Conservation (phyloP, 1,140 invertebrate species). For the Drosophila grimshawi region DNA sequence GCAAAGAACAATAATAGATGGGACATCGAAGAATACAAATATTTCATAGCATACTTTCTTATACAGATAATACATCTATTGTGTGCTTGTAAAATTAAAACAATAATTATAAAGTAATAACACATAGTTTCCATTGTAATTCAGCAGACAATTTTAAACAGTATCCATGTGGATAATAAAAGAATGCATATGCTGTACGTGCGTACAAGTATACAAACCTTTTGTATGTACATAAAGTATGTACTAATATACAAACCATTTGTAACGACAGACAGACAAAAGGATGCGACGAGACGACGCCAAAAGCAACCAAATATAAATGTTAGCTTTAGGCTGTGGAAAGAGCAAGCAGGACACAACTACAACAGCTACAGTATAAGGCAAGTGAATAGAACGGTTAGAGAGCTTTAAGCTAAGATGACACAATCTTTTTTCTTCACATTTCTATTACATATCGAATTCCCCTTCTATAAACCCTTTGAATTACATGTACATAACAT, state of each 20-base stretch:
- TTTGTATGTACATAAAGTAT: no score
- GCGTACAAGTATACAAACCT: no score
- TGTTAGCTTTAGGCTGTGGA: constrained; percentile 9
- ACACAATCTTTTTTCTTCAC: constrained; percentile 17
- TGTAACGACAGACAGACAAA: constrained; percentile 34
- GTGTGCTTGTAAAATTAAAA: no score
- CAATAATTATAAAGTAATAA: no score
- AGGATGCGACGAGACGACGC: constrained; percentile 56
- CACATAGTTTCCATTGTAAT: no score
- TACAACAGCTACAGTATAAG: not conserved
- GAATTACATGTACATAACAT: not conserved
- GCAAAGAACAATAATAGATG: no score
- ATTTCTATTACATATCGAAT: not conserved
- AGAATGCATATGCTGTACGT: no score
- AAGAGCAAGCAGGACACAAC: constrained; percentile 29
- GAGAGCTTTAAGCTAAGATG: not conserved
- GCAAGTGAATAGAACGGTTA: constrained; percentile 8
- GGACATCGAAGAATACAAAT: no score
- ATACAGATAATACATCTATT: no score
- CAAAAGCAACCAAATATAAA: constrained; percentile 29
- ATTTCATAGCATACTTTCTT: no score
- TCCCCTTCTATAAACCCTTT: not conserved
- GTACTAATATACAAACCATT: constrained; percentile 19
- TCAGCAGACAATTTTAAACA: no score
- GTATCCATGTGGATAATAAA: no score